A percentile compares a stretch with the other conserved stretches of the same genome.
Conservation (phyloP, 2,888 invertebrate genomes). For the Ophraella communa region DNA sequence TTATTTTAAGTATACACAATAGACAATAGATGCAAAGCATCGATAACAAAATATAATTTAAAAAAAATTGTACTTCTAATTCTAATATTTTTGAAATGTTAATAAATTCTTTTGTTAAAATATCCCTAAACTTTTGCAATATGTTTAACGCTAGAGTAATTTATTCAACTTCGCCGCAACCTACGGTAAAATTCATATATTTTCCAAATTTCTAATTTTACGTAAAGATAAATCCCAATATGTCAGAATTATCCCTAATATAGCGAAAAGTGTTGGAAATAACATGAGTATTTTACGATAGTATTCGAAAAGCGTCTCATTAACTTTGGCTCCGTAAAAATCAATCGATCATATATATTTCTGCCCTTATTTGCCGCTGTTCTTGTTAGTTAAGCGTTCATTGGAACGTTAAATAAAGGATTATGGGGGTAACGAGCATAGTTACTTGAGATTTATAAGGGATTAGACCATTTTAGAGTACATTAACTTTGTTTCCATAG, state of each 20-base stretch:
- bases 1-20: too few relatives aligned
- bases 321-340: not conserved
- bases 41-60: too few relatives aligned
- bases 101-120: too few relatives aligned
- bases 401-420: slow-evolving; percentile 21
- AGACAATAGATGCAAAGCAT: too few relatives aligned
- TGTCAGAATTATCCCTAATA: not conserved
- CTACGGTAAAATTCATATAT: not conserved
- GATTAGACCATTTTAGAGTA: slow-evolving; percentile 5
- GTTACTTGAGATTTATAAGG: slow-evolving; percentile 17
- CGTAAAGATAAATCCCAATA: not conserved
- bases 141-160: not conserved
- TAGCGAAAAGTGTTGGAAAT: not conserved
- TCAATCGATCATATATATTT: slow-evolving; percentile 14
- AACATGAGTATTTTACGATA: not conserved
- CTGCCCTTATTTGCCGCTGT: slow-evolving; percentile 5
- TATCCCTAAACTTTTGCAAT: too few relatives aligned
- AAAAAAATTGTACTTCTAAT: too few relatives aligned
- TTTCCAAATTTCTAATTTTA: not conserved
- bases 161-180: not conserved
- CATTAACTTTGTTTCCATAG: slow-evolving; percentile 11
- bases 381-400: slow-evolving; percentile 14
- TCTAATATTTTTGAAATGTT: too few relatives aligned
- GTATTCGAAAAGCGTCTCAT: not conserved
- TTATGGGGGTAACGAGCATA: slow-evolving; percentile 23